Evolutionary conservation across 1,140 invertebrate genomes (phyloP), one percentile per base, ranked within the genome.

Genomic region (Dreissena rostriformis): DNA sequence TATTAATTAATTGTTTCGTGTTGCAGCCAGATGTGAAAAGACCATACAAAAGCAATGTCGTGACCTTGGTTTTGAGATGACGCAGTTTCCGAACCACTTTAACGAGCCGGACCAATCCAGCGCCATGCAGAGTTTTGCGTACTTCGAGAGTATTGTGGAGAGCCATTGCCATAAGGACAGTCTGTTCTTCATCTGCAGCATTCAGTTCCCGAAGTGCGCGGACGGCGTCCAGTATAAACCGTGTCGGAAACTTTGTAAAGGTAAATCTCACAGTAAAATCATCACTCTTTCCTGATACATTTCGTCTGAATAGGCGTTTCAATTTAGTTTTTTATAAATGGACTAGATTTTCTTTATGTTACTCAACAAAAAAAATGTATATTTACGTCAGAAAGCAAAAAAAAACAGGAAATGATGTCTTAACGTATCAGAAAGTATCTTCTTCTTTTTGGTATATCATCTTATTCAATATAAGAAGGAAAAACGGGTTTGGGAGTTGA

Each of bases 151-250:
- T 8, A 26, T 24, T 4, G 24, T 51, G 5, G 17, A 53, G n/a
- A 49, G 67, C 39, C 15, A 22, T 17, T 82, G 79, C 26, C 71
- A 73, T 1, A n/a, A 22, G 12, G 79, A 82, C 26, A 49, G 29
- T 24, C 26, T 73, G 71, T 82, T 15, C 49, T 74, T 82, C 28
- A 26, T 82, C 14, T 82, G 79, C 49, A 74, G 70, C 29, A 53
- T 82, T 17, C 79, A 82, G 49, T 82, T 82, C 66, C 79, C 79
- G n/a, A 66, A 53, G 49, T 82, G 79, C 14, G 57, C 28, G 24
- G n/a, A 61, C 66, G 79, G 79, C 10, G 19, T 51, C 8, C 67
- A 65, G 11, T 22, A 73, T 28, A 66, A 73, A 66, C 79, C 79
- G 11, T 82, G 79, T 67, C 68, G 71, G 12, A 61, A 57, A 51